Evolutionary conservation across 2,797 vertebrate species (phyloP).

Genomic region (Schizopygopsis pylzovi): DNA sequence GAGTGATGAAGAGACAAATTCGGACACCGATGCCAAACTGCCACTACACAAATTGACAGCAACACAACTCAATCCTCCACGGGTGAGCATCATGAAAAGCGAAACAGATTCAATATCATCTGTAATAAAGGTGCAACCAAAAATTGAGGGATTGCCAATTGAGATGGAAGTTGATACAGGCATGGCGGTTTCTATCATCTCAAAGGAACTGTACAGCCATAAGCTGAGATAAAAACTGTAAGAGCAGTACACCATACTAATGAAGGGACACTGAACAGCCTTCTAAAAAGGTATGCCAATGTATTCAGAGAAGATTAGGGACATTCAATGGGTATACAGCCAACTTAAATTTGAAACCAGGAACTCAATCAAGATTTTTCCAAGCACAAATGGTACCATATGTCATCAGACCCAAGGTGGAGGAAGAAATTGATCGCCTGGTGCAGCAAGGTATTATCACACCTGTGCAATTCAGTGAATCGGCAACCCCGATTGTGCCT

Average conservation of each 20-base stretch:
- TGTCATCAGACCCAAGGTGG: neutral
- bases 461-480: neutral
- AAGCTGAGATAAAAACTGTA: slow-evolving; percentile 22
- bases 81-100: neutral
- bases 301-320: slow-evolving; percentile 23
- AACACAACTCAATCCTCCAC: neutral
- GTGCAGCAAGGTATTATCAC: neutral
- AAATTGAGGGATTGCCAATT: slow-evolving; percentile 3
- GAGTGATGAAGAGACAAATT: slow-evolving; percentile 3
- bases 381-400: neutral
- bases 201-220: neutral
- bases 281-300: slow-evolving; percentile 7
- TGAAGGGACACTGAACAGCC: neutral
- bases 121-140: neutral
- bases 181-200: slow-evolving; percentile 33
- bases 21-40: neutral
- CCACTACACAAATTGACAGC: slow-evolving; percentile 16
- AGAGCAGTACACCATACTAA: neutral
- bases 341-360: neutral
- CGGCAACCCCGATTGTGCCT: neutral
- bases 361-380: neutral
- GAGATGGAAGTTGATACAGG: slow-evolving; percentile 10
- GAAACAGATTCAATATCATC: neutral
- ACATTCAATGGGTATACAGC: neutral
- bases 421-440: neutral